phyloP scores from a whole-genome alignment of 1,140 invertebrate genomes.

The Oscheius sp. region DNA sequence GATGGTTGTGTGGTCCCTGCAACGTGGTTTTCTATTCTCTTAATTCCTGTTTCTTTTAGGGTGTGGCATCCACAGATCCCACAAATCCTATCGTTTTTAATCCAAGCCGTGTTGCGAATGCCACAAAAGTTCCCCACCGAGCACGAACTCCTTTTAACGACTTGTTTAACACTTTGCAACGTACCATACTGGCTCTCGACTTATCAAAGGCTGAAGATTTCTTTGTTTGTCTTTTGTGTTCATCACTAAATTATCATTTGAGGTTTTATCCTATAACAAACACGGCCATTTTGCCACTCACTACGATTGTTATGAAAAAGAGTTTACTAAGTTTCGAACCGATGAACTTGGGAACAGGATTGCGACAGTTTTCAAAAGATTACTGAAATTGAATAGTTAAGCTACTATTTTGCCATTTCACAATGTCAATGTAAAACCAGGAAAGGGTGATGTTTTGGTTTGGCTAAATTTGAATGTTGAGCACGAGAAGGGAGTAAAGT shows the following conservation, averaged over 20 bases:
- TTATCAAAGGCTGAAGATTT: background rate
- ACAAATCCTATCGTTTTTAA: background rate
- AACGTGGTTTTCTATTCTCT: too few species aligned
- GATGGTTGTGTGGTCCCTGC: too few species aligned
- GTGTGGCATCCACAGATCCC: background rate
- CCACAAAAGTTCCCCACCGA: background rate
- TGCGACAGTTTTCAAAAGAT: background rate
- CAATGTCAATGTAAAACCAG: background rate
- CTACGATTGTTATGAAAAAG: constrained; percentile 12
- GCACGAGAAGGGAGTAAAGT: background rate
- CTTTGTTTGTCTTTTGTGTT: background rate
- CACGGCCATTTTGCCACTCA: constrained; percentile 25
- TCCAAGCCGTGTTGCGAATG: background rate
- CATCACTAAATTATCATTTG: constrained; percentile 1
- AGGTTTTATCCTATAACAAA: constrained; percentile 17
- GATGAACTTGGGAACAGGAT: background rate
- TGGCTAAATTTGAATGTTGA: background rate
- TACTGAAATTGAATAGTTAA: too few species aligned
- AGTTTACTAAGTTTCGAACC: background rate
- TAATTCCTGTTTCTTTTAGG: too few species aligned
- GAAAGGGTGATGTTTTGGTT: background rate
- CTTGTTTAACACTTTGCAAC: background rate
- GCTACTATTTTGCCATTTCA: too few species aligned
- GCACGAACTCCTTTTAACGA: background rate
- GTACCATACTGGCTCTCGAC: background rate